Evolutionary conservation across 2,797 vertebrate genomes (phyloP), one percentile per base, ranked within the genome.

Genomic region (Poeciliopsis presidionis): DNA sequence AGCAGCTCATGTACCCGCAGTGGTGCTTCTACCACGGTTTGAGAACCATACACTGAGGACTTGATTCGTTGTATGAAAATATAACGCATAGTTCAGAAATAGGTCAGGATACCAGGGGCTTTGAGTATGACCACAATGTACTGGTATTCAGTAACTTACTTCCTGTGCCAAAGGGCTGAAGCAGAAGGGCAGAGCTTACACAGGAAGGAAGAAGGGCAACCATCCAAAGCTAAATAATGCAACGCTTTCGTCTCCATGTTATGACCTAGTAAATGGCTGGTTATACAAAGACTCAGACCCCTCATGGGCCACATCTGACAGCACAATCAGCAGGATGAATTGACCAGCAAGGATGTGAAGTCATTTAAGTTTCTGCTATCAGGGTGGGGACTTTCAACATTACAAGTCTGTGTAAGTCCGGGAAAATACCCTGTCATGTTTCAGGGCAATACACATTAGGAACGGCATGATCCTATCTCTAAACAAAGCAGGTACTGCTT

Each of bases 181-280:
- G 77, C 67, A 71, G 67, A 88, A 89, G 90, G 91, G 78, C 87
- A 90, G 77, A 86, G 84, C 78, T n/a, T 13, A 12, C 73, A 89
- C 77, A 89, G 89, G 90, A 89, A 89, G 87, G 87, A 89, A 91
- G 73, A 85, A 90, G 91, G 90, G 87, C 91, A 89, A 87, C 87
- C 90, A 89, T 88, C 91, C 87, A 89, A 89, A 91, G 81, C 91
- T 94, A 92, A 95, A 94, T 95, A 94, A 95, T 94, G 91, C 92
- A 95, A 90, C 78, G 87, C 86, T 88, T 90, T 90, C 86, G 92
- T 83, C 91, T 91, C 91, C 84, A 93, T 89, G 92, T 92, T 93
- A 94, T 92, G 92, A 93, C 93, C 93, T 82, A 94, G 90, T 94
- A 94, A 93, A 90, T 91, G 86, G 79, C 84, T 91, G 91, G 83